These are phyloP conservation scores for Neuroscelio doddi DNA, from an alignment of 2,888 invertebrate species.

Conservation along the genomic window DNA sequence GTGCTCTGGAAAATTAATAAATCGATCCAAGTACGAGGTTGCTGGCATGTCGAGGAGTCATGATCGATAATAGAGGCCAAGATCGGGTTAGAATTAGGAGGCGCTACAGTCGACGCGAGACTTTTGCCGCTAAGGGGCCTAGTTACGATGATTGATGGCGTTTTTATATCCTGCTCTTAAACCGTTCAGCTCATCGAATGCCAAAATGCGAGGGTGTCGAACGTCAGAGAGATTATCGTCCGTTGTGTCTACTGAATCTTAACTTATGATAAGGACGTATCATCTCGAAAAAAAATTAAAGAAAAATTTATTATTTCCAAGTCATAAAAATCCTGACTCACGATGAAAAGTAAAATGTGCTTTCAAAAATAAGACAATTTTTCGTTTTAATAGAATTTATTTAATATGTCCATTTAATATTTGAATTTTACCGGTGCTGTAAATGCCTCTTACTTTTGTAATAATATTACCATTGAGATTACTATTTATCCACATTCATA, in stretches of 20 bases:
- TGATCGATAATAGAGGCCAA: conserved; percentile 36
- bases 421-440: too few relatives aligned
- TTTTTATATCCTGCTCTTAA: conserved; percentile 23
- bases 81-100: conserved; percentile 30
- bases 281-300: neutral
- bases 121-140: conserved; percentile 15
- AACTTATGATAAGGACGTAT: conserved; percentile 2
- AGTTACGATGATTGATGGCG: conserved; percentile 29
- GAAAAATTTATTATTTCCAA: neutral
- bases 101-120: conserved; percentile 13
- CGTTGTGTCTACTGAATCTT: conserved; percentile 14
- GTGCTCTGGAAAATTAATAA: conserved; percentile 27
- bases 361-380: too few relatives aligned
- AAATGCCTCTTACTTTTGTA: too few relatives aligned
- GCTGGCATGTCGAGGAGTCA: conserved; percentile 8
- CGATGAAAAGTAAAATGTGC: conserved; percentile 1
- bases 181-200: conserved; percentile 13
- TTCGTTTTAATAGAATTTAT: too few relatives aligned
- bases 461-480: too few relatives aligned
- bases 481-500: too few relatives aligned
- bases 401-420: too few relatives aligned
- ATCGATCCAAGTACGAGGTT: conserved; percentile 22
- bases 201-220: conserved; percentile 16
- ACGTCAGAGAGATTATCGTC: conserved; percentile 16
- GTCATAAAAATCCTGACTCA: neutral